Percentiles rank a stretch among this genome's conserved stretches.
Conservation (phyloP, 1,140 invertebrate genomes). For the Rhagoletis pomonella region DNA sequence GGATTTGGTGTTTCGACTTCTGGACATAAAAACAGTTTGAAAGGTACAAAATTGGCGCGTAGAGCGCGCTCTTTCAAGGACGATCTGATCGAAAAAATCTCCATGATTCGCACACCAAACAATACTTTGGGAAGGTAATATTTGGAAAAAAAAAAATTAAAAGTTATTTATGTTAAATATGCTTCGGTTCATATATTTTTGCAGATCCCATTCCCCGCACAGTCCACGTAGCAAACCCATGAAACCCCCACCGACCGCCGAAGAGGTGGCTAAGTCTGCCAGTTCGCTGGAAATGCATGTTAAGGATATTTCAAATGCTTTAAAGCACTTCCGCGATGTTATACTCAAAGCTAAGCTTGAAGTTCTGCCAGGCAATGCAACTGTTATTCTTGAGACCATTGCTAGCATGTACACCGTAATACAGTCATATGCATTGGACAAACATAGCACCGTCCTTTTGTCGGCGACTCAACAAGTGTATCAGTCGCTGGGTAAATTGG, state of each 20-base stretch:
- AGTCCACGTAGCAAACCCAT: slow-evolving; percentile 76
- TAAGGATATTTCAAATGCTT: slow-evolving; percentile 83
- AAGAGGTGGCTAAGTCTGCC: slow-evolving; percentile 77
- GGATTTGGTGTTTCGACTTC: slow-evolving; percentile 57
- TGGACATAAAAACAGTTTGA: slow-evolving; percentile 80
- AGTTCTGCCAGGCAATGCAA: slow-evolving; percentile 93
- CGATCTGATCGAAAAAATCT: slow-evolving; percentile 91
- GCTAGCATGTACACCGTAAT: slow-evolving; percentile 88
- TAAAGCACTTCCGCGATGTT: slow-evolving; percentile 92
- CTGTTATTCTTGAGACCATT: slow-evolving; percentile 92
- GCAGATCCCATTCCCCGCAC: slow-evolving; percentile 78
- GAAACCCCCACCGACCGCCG: slow-evolving; percentile 74
- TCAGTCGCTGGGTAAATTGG: slow-evolving; percentile 88
- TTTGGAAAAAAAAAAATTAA: not conserved
- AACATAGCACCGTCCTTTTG: slow-evolving; percentile 79
- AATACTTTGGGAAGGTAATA: slow-evolving; percentile 67
- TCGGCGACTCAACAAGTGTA: slow-evolving; percentile 91
- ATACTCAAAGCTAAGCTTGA: slow-evolving; percentile 93
- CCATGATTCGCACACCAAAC: slow-evolving; percentile 82
- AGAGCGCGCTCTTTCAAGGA: slow-evolving; percentile 93
- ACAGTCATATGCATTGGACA: slow-evolving; percentile 80
- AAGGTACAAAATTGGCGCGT: slow-evolving; percentile 86
- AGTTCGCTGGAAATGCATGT: slow-evolving; percentile 80
- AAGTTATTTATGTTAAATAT: not conserved
- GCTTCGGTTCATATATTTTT: slow-evolving; percentile 25